phyloP scores from a whole-genome alignment of 1,140 invertebrate species.

The Tetramorium parvispinum region DNA sequence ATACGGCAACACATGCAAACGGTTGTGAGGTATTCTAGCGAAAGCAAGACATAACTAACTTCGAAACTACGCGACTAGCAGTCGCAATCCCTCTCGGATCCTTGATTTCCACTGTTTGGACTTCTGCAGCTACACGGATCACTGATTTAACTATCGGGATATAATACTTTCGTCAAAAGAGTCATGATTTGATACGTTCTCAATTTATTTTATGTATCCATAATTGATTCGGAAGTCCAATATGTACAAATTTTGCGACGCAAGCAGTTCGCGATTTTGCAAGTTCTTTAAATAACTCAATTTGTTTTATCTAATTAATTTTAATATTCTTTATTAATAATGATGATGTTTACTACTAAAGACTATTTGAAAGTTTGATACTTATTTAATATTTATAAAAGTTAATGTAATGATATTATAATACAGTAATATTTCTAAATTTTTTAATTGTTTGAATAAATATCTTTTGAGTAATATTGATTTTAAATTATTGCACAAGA shows the following conservation, averaged over 20 bases:
- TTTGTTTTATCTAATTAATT: neutral
- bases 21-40: conserved; percentile 52
- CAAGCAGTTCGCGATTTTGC: neutral
- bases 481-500: neutral
- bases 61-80: conserved; percentile 70
- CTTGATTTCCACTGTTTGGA: conserved; percentile 57
- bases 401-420: neutral
- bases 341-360: neutral
- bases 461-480: neutral
- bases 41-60: conserved; percentile 68
- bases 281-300: neutral
- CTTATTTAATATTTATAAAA: neutral
- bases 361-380: neutral
- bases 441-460: neutral
- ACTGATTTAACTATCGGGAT: neutral
- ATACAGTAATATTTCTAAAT: neutral
- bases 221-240: neutral
- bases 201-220: neutral
- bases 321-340: neutral
- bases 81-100: conserved; percentile 59
- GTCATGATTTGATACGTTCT: neutral
- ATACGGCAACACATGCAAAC: conserved; percentile 42
- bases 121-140: neutral
- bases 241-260: neutral
- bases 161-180: conserved; percentile 22